These are phyloP conservation scores for Aramus guarauna DNA, from an alignment of 2,113 vertebrate genomes.

Conservation along the genomic window DNA sequence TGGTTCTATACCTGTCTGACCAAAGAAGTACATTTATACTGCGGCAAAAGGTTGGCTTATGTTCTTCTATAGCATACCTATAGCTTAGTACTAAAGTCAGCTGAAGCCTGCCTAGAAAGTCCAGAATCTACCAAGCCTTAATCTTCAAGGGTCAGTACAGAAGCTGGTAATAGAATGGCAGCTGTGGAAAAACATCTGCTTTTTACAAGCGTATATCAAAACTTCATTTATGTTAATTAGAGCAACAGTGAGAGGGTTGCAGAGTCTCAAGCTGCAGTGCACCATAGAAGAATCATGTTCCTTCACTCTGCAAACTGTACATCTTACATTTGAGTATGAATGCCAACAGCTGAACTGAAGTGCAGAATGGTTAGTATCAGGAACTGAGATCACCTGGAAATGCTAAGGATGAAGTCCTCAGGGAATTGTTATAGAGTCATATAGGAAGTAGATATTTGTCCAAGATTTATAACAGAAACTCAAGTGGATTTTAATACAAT, in stretches of 20 bases:
- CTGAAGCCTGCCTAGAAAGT: background rate
- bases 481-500: background rate
- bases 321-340: rapidly evolving
- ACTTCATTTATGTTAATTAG: background rate
- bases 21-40: background rate
- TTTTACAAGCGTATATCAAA: background rate
- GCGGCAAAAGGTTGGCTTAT: background rate
- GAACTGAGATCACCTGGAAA: background rate
- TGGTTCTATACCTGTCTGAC: background rate
- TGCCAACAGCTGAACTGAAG: background rate
- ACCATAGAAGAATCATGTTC: rapidly evolving
- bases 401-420: background rate
- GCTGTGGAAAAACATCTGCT: background rate
- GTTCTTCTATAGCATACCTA: background rate
- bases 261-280: background rate
- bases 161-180: background rate
- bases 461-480: background rate
- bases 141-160: background rate
- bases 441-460: background rate
- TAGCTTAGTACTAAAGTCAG: background rate
- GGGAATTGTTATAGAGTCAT: background rate
- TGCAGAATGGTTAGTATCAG: background rate
- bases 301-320: background rate
- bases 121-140: background rate
- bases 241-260: background rate